Conservation (phyloP, 2,888 invertebrate genomes). For the Lithophane ornitopus region DNA sequence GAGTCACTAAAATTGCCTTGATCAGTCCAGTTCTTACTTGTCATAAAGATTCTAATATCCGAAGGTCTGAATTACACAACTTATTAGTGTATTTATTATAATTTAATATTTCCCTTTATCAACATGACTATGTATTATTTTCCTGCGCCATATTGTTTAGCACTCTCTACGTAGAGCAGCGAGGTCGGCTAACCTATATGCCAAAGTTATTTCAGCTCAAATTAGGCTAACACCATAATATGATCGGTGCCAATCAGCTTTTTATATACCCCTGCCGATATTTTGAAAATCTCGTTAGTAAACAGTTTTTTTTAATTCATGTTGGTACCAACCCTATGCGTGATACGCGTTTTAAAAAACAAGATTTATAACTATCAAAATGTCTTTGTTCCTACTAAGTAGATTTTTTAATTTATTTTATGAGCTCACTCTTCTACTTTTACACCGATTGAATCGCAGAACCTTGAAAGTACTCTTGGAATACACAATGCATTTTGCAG, state of each 20-base stretch:
- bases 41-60: conserved; percentile 25
- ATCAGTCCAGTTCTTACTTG: conserved; percentile 35
- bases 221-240: conserved; percentile 57
- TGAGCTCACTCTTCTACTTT: conserved; percentile 12
- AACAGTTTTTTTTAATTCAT: neutral
- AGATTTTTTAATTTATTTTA: neutral
- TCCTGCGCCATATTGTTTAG: conserved; percentile 24
- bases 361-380: neutral
- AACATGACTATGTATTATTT: conserved; percentile 44
- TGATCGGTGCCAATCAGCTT: conserved; percentile 35
- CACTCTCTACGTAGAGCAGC: conserved; percentile 10
- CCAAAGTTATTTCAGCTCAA: conserved; percentile 43
- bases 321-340: too few relatives aligned
- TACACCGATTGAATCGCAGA: conserved; percentile 9
- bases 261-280: conserved; percentile 16
- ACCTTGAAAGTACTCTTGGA: conserved; percentile 31
- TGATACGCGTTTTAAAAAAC: neutral
- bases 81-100: conserved; percentile 41
- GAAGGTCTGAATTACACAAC: conserved; percentile 46
- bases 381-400: neutral
- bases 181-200: conserved; percentile 17
- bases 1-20: conserved; percentile 39
- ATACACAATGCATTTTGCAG: conserved; percentile 1
- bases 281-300: conserved; percentile 25
- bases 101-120: conserved; percentile 15